Evolutionary conservation across 2,888 invertebrate genomes (phyloP).

Genomic region (Zaprionus lineosus): DNA sequence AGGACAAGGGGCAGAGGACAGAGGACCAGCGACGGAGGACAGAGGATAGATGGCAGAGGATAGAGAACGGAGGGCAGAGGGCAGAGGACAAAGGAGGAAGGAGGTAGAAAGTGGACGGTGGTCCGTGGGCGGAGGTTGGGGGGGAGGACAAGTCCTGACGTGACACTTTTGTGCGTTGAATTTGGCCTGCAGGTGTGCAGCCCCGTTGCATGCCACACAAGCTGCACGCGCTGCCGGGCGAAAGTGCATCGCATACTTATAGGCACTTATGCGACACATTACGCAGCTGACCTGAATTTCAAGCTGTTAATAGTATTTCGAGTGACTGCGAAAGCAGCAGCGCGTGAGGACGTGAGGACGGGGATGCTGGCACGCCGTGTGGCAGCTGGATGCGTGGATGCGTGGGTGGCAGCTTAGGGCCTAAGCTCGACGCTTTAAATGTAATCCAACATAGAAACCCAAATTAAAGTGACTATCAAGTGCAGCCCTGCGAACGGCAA

Average conservation of each 20-base stretch:
- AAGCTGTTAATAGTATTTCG: constrained; percentile 54
- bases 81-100: background rate
- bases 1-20: constrained; percentile 7
- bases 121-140: background rate
- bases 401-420: background rate
- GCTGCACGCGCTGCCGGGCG: constrained; percentile 23
- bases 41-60: background rate
- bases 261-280: constrained; percentile 71
- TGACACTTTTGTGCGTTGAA: constrained; percentile 64
- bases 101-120: too few species aligned
- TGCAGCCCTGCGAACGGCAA: constrained; percentile 3
- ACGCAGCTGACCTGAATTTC: constrained; percentile 66
- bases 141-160: constrained; percentile 50
- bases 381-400: background rate
- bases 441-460: constrained; percentile 38
- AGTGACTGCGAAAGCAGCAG: too few species aligned
- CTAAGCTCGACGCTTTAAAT: constrained; percentile 9
- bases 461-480: constrained; percentile 27
- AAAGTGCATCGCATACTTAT: constrained; percentile 73
- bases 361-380: constrained; percentile 1
- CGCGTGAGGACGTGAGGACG: background rate
- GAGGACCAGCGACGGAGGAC: background rate
- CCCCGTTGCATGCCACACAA: constrained; percentile 4
- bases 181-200: constrained; percentile 45
- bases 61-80: background rate